Evolutionary conservation across 1,140 invertebrate genomes (phyloP), one percentile per base, ranked within the genome.

Genomic region (Stenopsyche tienmushanensis): DNA sequence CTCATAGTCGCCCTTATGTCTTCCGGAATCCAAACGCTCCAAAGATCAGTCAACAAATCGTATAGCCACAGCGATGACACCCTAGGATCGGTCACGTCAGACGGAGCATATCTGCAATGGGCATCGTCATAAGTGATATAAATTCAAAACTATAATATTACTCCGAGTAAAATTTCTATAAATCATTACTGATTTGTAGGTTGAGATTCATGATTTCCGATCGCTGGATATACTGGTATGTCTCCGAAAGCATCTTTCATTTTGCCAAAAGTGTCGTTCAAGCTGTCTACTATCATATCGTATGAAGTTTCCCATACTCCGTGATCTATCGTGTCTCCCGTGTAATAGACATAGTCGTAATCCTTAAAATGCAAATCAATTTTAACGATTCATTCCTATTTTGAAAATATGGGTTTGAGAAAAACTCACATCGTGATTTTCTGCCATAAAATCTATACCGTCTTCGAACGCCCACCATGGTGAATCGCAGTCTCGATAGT

Each of bases 171-270:
- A n/a, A n/a, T n/a, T n/a, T n/a, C n/a, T n/a, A n/a, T n/a, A n/a
- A n/a, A n/a, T n/a, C n/a, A 5, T 85, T 80, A 93, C 89, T 88
- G 84, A 78, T 96, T 94, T 3, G 91, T 80, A 2, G 94, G 94
- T 77, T 91, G 86, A 41, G 91, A 83, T 78, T 97, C 94, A 71
- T 97, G 94, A 75, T 97, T 97, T 44, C 93, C 94, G 44, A 97
- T 76, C 49, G 87, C 82, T 1, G 89, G 86, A 73, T 86, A 88
- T 1, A 96, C 81, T 0, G 83, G 79, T 21, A 83, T 85, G 47
- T 87, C 79, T 0, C 83, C 81, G 66, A 93, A 89, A 24, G 82
- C 82, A 29, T 83, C 72, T 8, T 82, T 78, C 15, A 94, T 78
- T 59, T 85, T 77, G 3, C 80, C 67, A 24, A 83, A 83, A 20